Percentiles rank a stretch among this genome's conserved stretches.
Conservation (phyloP, 2,797 vertebrate genomes). For the Numenius phaeopus region DNA sequence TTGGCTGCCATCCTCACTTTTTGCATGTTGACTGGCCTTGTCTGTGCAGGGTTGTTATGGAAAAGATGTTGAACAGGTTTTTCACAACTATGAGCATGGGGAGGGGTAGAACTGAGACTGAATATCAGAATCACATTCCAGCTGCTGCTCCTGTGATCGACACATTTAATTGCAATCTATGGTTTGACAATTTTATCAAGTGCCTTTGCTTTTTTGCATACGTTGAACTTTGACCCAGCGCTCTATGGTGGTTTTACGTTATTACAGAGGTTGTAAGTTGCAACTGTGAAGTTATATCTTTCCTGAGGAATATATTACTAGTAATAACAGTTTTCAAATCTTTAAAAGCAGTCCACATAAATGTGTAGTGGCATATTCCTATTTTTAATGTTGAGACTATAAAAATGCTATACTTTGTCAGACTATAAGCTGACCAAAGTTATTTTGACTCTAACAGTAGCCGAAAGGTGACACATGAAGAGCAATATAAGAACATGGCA, state of each 20-base stretch:
- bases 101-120: background rate
- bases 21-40: background rate
- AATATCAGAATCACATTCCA: background rate
- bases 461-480: background rate
- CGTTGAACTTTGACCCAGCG: background rate
- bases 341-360: background rate
- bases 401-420: background rate
- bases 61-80: background rate
- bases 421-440: background rate
- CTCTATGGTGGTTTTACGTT: background rate
- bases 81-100: background rate
- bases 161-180: background rate
- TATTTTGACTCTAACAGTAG: background rate
- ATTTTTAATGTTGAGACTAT: background rate
- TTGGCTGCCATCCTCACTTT: background rate
- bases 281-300: background rate
- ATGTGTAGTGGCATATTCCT: background rate
- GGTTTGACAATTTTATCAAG: background rate
- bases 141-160: rapidly evolving
- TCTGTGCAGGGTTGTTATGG: background rate
- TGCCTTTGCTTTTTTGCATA: background rate
- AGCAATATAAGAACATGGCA: background rate
- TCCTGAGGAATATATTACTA: background rate
- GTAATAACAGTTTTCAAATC: background rate
- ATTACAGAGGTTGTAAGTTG: background rate